Evolutionary conservation across 2,888 invertebrate genomes (phyloP), one percentile per base, ranked within the genome.

Genomic region (Mimumesa dahlbomi): DNA sequence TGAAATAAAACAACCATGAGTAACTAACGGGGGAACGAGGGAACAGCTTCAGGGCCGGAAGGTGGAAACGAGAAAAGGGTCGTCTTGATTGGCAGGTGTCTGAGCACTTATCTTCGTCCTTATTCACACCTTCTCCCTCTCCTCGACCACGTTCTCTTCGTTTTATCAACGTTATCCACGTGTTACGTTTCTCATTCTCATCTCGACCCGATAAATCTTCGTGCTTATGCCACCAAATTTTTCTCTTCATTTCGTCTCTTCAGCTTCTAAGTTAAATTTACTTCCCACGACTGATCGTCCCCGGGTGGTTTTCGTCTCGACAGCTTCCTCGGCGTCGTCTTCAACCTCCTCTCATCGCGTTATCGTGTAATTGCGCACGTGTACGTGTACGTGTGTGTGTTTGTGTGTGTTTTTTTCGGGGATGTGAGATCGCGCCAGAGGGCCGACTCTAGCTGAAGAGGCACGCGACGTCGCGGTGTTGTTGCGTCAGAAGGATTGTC

Each of bases 351-450:
- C 7, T 7, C 25, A 25, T 25, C 25, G n/a, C n/a, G n/a, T n/a
- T n/a, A n/a, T n/a, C n/a, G n/a, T n/a, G n/a, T n/a, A n/a, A 46
- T 63, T 67, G 56, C 66, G 68, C 73, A 67, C 56, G 29, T 52
- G 54, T 56, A 34, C 9, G 11, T 34, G 34, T n/a, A 34, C n/a
- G n/a, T 34, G 16, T 70, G 54, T 75, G 62, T 72, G 56, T 73
- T 62, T 38, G 40, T 45, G n/a, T 54, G 45, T 59, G 36, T 29
- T 34, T 65, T 40, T 71, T n/a, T n/a, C n/a, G n/a, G n/a, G n/a
- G n/a, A n/a, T n/a, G 80, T 85, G 85, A 86, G 85, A 86, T 85
- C 85, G 82, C 77, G 82, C 81, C 79, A 81, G 80, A 83, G 79
- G 78, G 80, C 82, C 81, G 80, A 79, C 75, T 86, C 82, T 85